Evolutionary conservation across 64 coral and sea anemone genomes (phyloP), one percentile per base, ranked within the genome.

Genomic region (Actinia equina): DNA sequence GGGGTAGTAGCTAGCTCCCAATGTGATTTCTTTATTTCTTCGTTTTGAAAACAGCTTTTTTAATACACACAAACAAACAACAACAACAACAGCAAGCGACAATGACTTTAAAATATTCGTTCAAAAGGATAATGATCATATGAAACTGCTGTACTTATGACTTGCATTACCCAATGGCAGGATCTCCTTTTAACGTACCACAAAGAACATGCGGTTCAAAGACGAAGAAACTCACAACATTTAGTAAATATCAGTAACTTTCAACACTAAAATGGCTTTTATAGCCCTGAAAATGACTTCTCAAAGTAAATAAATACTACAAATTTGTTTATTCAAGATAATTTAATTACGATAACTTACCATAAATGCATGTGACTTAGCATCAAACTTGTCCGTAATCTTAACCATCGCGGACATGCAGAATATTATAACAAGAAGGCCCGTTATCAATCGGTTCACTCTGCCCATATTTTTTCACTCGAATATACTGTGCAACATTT

Each of bases 391-490:
- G 9, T 55, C 51, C 17, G 83, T 85, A 17, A 85, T 44, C 17
- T 85, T 85, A 14, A 85, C 83, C 52, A 85, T 63, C n/a, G 83
- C 17, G 17, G 83, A 57, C 83, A 85, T 85, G 55, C 83, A 60
- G 59, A 85, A 85, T 42, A 85, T 85, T 42, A 85, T 63, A 63
- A 85, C 83, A 42, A 85, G 83, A 85, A 85, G 49, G 17, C 83
- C 83, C 0, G 83, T 85, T 42, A 85, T 30, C 59, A 85, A 42
- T 42, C 83, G 19, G 16, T 52, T 81, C 25, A 52, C 78, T 18
- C 43, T 81, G 0, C 78, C 44, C 78, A 81, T 81, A 81, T 22
- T 52, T 74, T 74, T 74, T 74, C 26, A 14, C 9, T 7, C 10
- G 30, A 71, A 71, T 22, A 57, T 57, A 6, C 55, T 0, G 11